Percentiles rank a stretch among this genome's conserved stretches.
Evolutionary conservation across 2,888 invertebrate species (phyloP).

Genomic region (Drosophila pegasa): DNA sequence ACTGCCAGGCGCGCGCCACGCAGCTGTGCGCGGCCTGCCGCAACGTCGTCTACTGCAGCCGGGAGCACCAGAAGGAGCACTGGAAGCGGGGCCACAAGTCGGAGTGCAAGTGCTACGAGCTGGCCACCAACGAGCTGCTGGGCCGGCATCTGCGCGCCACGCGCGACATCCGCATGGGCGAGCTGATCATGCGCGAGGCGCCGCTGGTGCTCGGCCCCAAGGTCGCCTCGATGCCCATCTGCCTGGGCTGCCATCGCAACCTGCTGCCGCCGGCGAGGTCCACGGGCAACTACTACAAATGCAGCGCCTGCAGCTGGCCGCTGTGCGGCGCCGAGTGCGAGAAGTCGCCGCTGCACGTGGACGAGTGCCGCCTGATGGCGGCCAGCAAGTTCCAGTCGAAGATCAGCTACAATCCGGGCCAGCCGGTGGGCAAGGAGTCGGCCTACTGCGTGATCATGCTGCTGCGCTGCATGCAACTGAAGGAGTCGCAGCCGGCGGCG

Average conservation of each 20-base stretch:
- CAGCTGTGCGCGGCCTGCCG: constrained; percentile 90
- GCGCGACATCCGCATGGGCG: constrained; percentile 89
- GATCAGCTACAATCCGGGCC: constrained; percentile 83
- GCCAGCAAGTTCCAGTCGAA: constrained; percentile 87
- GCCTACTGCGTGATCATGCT: constrained; percentile 89
- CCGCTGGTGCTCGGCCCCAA: constrained; percentile 90
- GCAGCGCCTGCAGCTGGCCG: constrained; percentile 89
- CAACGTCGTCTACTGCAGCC: constrained; percentile 89
- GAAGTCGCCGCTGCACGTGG: constrained; percentile 86
- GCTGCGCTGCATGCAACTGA: constrained; percentile 88
- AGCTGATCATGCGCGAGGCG: constrained; percentile 88
- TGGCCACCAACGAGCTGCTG: constrained; percentile 86
- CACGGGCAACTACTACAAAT: constrained; percentile 86
- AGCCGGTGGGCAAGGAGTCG: constrained; percentile 86
- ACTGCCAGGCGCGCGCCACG: constrained; percentile 88
- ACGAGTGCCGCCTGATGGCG: constrained; percentile 88
- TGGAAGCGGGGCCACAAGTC: constrained; percentile 89
- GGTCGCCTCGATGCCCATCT: constrained; percentile 87
- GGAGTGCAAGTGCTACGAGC: constrained; percentile 86
- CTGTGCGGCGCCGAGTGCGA: constrained; percentile 88
- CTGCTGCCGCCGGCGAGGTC: constrained; percentile 74
- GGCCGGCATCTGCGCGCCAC: constrained; percentile 89
- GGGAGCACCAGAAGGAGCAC: constrained; percentile 89
- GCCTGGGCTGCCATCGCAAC: constrained; percentile 88
- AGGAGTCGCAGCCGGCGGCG: constrained; percentile 85